phyloP scores from a whole-genome alignment of 2,888 invertebrate species.

The Adineta ricciae region DNA sequence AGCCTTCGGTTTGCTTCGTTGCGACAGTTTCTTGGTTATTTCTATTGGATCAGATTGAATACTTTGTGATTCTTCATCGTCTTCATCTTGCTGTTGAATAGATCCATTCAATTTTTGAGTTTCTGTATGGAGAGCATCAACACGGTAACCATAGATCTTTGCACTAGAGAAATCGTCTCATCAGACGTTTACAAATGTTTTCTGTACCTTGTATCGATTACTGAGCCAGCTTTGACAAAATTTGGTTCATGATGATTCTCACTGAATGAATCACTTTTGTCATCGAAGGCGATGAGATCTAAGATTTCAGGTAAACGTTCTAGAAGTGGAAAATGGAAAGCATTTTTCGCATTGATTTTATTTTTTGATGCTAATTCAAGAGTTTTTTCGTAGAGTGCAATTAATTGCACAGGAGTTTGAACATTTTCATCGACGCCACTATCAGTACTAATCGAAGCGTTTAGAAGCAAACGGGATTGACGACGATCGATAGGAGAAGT shows the following conservation, averaged over 20 bases:
- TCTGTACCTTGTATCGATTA: background rate
- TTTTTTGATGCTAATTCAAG: conserved; percentile 40
- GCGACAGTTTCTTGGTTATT: background rate
- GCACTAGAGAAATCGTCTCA: conserved; percentile 54
- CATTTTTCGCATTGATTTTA: conserved; percentile 79
- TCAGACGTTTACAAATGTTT: no score
- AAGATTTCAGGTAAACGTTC: conserved; percentile 71
- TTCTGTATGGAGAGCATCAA: conserved; percentile 72
- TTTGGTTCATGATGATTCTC: background rate
- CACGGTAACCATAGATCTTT: conserved; percentile 74
- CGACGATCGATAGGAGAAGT: background rate
- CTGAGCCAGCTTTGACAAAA: conserved; percentile 1
- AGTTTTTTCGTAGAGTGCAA: background rate
- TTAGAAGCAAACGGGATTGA: background rate
- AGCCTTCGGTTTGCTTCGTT: background rate
- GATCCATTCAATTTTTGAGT: conserved; percentile 57
- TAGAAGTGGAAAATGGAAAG: conserved; percentile 73
- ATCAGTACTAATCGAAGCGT: background rate
- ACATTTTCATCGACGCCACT: background rate
- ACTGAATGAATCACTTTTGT: background rate
- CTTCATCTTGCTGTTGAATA: background rate
- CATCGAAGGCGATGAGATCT: conserved; percentile 59
- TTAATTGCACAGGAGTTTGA: background rate
- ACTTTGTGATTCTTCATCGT: background rate
- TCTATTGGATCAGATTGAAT: background rate